A percentile compares a stretch with the other conserved stretches of the same genome.
Evolutionary conservation across 2,888 invertebrate species (phyloP).

Genomic region (Chalcosyrphus nemorum): DNA sequence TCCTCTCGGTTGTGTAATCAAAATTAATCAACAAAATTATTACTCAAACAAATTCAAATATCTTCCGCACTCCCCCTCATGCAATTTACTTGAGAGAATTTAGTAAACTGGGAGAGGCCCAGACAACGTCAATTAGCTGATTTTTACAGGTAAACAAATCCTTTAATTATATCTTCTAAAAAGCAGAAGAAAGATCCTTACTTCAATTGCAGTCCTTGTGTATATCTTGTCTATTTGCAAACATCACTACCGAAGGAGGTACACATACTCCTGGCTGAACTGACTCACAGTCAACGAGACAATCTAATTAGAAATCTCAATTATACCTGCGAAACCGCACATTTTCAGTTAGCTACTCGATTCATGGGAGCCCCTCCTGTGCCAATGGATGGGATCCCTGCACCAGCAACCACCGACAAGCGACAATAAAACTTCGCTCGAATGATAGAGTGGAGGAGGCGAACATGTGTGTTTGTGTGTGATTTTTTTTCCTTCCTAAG

Average conservation of each 20-base stretch:
- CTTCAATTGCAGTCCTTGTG: not conserved
- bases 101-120: constrained; percentile 2
- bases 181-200: not conserved
- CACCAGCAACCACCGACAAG: not conserved
- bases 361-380: not conserved
- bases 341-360: constrained; percentile 29
- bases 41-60: constrained; percentile 5
- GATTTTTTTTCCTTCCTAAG: constrained; percentile 39
- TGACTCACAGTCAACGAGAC: not conserved
- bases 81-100: not conserved
- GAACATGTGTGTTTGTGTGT: constrained; percentile 2
- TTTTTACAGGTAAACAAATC: constrained; percentile 56
- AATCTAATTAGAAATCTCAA: constrained; percentile 65
- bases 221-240: not conserved
- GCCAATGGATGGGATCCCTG: not conserved
- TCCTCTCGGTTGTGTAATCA: not conserved
- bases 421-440: constrained; percentile 18
- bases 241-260: constrained; percentile 14
- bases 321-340: constrained; percentile 50
- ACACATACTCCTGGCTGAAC: not conserved
- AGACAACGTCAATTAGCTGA: constrained; percentile 30
- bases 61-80: not conserved
- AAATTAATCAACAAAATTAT: constrained; percentile 21
- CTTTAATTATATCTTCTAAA: constrained; percentile 43
- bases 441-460: not conserved